Percentiles rank a stretch among this genome's conserved stretches.
Conservation (phyloP, 2,797 vertebrate species). For the Epinephelus awoara region DNA sequence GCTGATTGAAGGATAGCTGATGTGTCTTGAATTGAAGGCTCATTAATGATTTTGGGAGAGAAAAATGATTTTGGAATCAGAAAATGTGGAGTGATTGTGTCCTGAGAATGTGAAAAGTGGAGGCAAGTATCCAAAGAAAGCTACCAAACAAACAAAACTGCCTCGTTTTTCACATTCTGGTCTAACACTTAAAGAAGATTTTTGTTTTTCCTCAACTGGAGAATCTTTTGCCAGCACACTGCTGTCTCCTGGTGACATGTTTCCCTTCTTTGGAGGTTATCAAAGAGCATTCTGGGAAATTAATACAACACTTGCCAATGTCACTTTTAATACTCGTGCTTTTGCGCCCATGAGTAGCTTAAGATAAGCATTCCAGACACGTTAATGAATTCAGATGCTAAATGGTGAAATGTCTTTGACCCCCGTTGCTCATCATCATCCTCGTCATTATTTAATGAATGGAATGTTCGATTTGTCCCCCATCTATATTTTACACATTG, state of each 20-base stretch:
- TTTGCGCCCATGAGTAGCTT: constrained; percentile 14
- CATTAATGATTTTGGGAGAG: neutral
- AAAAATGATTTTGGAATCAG: neutral
- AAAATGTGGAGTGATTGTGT: neutral
- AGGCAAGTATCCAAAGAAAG: neutral
- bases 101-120: neutral
- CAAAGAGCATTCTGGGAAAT: constrained; percentile 27
- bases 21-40: neutral
- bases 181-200: neutral
- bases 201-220: neutral
- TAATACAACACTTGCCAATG: neutral
- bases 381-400: constrained; percentile 9
- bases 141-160: neutral
- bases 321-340: constrained; percentile 8
- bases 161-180: neutral
- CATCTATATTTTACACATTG: constrained; percentile 24
- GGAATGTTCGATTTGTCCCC: constrained; percentile 24
- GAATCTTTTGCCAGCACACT: neutral
- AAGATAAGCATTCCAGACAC: constrained; percentile 16
- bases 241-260: neutral
- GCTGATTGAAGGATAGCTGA: neutral
- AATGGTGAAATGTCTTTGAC: constrained; percentile 39
- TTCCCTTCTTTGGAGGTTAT: neutral
- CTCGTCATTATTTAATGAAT: constrained; percentile 34
- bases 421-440: constrained; percentile 30